These are phyloP conservation scores for Dolichallabes microphthalmus DNA, from an alignment of 2,113 vertebrate species.

Conservation along the genomic window DNA sequence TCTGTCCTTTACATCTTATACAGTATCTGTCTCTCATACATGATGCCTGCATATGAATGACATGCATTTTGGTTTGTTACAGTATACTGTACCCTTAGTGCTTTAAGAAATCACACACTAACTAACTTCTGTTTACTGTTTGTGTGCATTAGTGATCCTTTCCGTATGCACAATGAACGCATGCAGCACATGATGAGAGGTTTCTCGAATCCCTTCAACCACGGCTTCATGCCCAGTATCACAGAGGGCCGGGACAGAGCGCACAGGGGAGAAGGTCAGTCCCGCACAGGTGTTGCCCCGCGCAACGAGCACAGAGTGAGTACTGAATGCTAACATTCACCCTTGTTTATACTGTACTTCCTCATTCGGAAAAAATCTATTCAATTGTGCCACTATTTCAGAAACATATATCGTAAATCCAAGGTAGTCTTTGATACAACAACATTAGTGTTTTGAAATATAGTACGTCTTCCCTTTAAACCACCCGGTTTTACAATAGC, in stretches of 20 bases:
- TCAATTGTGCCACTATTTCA: neutral
- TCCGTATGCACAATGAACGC: conserved; percentile 80
- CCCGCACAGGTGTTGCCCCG: conserved; percentile 54
- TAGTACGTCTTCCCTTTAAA: neutral
- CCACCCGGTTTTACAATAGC: neutral
- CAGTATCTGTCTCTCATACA: neutral
- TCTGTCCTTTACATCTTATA: neutral
- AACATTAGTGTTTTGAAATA: too few species aligned
- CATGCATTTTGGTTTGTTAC: neutral
- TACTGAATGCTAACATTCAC: conserved; percentile 14
- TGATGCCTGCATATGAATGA: neutral
- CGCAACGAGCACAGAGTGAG: conserved; percentile 76
- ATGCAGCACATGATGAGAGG: conserved; percentile 83
- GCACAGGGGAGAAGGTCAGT: conserved; percentile 39
- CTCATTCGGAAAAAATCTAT: neutral
- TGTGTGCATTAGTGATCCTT: conserved; percentile 76
- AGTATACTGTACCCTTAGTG: neutral
- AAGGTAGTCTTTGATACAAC: neutral
- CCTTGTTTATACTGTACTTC: neutral
- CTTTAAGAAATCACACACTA: neutral
- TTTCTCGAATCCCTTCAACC: conserved; percentile 81
- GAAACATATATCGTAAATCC: neutral
- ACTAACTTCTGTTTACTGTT: neutral
- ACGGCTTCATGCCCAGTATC: conserved; percentile 69
- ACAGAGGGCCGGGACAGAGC: conserved; percentile 65